Evolutionary conservation across 2,888 invertebrate genomes (phyloP), one percentile per base, ranked within the genome.

Genomic region (Cheilosia soror): DNA sequence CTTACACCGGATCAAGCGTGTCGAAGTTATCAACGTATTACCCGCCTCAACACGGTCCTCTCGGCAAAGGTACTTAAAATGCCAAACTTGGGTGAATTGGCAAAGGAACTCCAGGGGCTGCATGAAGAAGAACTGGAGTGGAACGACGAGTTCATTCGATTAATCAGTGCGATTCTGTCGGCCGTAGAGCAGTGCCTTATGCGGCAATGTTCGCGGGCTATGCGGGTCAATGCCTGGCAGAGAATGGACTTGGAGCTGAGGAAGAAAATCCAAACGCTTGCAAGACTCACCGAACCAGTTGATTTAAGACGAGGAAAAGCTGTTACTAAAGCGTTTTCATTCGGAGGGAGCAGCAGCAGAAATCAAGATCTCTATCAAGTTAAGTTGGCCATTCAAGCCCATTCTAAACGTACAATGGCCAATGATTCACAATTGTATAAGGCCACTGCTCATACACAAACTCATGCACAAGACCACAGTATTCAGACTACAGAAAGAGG

Each of bases 1-100:
- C 93, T 98, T 44, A 95, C 96, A 0, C 95, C 97, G 0, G 97
- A 97, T 85, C 96, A 96, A 90, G 95, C 97, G 0, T 97, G 98
- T 90, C 94, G 95, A 75, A 95, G 97, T 82, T 97, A 97, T 87
- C 92, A 93, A 85, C 90, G 93, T 13, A 88, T 93, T 90, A 88
- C 92, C 88, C 89, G 92, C 0, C 86, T 92, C 11, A 92, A 92
- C 71, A 90, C 92, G 0, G 92, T 92, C 9, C 85, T 92, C 13
- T 92, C 91, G 65, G 90, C 92, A 9, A 92, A 93, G 87, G 88
- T 92, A 42, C 91, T 92, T 51, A 92, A 92, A 84, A 90, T 92
- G 89, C 92, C 92, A 1, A 91, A 90, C 84, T 87, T 91, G 57
- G 90, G 90, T 7, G 91, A 91, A 40, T 75, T 91, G 85, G 90